These are phyloP conservation scores for Dendroctonus valens DNA, from an alignment of 1,140 invertebrate species.

Conservation along the genomic window DNA sequence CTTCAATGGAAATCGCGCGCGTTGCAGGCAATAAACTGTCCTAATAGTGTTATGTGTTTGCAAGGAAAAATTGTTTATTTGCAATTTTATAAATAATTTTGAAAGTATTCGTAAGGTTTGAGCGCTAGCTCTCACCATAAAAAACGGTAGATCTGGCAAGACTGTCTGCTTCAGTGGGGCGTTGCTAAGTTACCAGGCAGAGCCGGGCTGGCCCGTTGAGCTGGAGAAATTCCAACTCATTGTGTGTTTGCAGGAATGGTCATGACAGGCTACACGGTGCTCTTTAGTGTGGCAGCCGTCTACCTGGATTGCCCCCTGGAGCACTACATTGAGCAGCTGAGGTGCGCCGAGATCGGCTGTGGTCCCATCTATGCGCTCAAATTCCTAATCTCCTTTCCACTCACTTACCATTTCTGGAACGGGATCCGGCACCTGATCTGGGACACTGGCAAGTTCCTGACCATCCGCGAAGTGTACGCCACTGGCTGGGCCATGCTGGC, in stretches of 20 bases:
- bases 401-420: constrained; percentile 42
- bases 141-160: too few species aligned
- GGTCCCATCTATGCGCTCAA: constrained; percentile 26
- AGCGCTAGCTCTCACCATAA: too few species aligned
- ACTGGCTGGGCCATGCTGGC: constrained; percentile 39
- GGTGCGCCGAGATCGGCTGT: constrained; percentile 30
- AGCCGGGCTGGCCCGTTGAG: too few species aligned
- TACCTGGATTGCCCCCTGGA: constrained; percentile 33
- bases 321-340: constrained; percentile 37
- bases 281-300: constrained; percentile 33
- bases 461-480: constrained; percentile 38
- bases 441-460: constrained; percentile 36
- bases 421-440: constrained; percentile 38
- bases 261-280: constrained; percentile 34
- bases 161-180: too few species aligned
- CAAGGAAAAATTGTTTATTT: too few species aligned
- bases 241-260: constrained; percentile 33
- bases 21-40: too few species aligned
- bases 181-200: too few species aligned
- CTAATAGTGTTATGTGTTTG: too few species aligned
- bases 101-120: too few species aligned
- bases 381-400: constrained; percentile 39
- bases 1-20: too few species aligned
- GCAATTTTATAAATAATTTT: too few species aligned
- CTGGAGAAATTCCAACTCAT: too few species aligned